Evolutionary conservation across 1,140 invertebrate species (phyloP), one percentile per base, ranked within the genome.

Genomic region (Battus philenor): DNA sequence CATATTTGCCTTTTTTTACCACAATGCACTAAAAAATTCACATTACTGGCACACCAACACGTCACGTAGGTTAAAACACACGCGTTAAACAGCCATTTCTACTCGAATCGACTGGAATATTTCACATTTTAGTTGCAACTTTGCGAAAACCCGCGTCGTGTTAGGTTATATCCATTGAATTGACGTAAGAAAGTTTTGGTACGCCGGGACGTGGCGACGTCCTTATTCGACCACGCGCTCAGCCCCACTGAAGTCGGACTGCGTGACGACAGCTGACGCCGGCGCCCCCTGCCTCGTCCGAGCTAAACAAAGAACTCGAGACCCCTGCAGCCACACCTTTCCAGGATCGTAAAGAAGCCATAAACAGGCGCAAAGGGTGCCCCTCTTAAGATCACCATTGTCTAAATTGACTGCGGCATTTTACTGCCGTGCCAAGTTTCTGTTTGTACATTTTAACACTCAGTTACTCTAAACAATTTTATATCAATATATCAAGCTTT

Each of bases 101-200:
- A 56, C 39, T 50, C 33, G 32, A 29, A 44, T 34, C 24, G 24
- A 46, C 39, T 45, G 47, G 45, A 57, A 66, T 38, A 50, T 63
- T 60, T 74, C 62, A 79, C 76, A 82, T 80, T 66, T 67, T 67
- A 64, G 24, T 55, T 49, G 49, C 34, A 46, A 38, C 49, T 45
- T 31, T 48, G 24, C 26, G 18, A 50, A 34, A 69, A 65, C 44
- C 59, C 68, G 63, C 68, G 60, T 29, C 50, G 49, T 68, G 68
- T 81, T 84, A 84, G 76, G 80, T 84, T 84, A 82, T 82, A 84
- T 82, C 80, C 80, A 84, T 84, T 71, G 77, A 74, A 71, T 77
- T 76, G 72, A 80, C 78, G 76, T 77, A 82, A 84, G 66, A 81
- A 84, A 84, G 76, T 81, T 84, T 81, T 66, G 57, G 27, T 41